Evolutionary conservation across 2,888 invertebrate genomes (phyloP).

Genomic region (Branchellion lobata): DNA sequence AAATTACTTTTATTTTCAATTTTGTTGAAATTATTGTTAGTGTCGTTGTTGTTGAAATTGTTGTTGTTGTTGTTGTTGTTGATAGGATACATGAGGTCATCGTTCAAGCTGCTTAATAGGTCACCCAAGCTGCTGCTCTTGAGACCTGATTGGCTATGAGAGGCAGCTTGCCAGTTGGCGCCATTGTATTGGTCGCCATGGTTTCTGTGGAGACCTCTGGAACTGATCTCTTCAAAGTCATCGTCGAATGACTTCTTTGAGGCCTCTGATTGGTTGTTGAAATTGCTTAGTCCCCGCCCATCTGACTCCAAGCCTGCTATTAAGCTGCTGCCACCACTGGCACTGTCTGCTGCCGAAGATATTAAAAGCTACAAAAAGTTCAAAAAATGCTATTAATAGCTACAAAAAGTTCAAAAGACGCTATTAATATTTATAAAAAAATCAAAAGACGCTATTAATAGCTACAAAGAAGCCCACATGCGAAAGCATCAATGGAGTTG

Average conservation of each 20-base stretch:
- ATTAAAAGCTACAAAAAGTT: background rate
- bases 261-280: background rate
- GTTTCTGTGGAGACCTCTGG: background rate
- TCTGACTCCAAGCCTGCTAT: background rate
- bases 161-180: background rate
- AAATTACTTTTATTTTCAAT: too few species aligned
- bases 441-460: too few species aligned
- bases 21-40: background rate
- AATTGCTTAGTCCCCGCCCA: background rate
- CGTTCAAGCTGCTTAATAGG: background rate
- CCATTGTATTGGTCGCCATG: background rate
- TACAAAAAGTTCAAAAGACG: too few species aligned
- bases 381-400: too few species aligned
- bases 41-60: background rate
- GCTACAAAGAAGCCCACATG: too few species aligned
- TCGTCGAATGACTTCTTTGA: background rate
- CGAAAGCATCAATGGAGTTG: too few species aligned
- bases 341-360: background rate
- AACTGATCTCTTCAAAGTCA: background rate
- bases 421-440: too few species aligned
- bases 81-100: background rate
- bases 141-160: too few species aligned
- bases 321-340: background rate
- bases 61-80: constrained; percentile 18
- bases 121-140: background rate